Evolutionary conservation across 2,797 vertebrate species (phyloP).

Genomic region (Phoxinus dragarum): DNA sequence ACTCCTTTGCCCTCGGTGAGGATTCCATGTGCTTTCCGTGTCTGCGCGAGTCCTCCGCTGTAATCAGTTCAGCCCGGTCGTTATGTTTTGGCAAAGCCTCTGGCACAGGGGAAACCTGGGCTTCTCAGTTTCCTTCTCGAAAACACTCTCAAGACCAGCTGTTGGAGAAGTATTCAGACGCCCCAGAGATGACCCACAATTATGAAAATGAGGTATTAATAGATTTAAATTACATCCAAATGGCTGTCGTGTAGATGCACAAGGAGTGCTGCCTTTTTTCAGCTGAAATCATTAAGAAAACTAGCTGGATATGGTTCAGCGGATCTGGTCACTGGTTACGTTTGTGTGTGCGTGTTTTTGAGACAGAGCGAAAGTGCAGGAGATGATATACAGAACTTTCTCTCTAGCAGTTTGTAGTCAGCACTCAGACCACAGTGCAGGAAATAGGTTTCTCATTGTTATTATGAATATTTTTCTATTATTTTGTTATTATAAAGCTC

Average conservation of each 20-base stretch:
- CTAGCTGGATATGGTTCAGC: constrained; percentile 76
- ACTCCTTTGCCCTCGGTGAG: constrained; percentile 43
- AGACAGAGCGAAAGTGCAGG: background rate
- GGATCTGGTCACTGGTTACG: constrained; percentile 63
- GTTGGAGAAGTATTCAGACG: constrained; percentile 75
- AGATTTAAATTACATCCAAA: constrained; percentile 83
- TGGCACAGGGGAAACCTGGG: constrained; percentile 50
- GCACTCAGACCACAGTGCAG: background rate
- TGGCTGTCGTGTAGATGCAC: constrained; percentile 70
- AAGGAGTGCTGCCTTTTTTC: constrained; percentile 70
- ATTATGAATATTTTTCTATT: background rate
- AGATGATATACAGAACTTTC: constrained; percentile 17
- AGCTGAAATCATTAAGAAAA: constrained; percentile 78
- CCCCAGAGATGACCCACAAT: constrained; percentile 79
- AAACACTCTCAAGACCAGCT: constrained; percentile 73
- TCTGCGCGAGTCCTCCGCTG: constrained; percentile 49
- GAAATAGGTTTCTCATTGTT: constrained; percentile 7
- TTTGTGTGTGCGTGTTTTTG: constrained; percentile 38
- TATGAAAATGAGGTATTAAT: constrained; percentile 83
- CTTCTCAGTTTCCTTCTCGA: constrained; percentile 68
- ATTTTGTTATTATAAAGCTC: background rate
- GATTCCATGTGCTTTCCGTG: constrained; percentile 49
- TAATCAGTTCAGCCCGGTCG: constrained; percentile 61
- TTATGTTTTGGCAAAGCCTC: constrained; percentile 60
- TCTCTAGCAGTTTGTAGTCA: constrained; percentile 44